These are phyloP conservation scores for Ciconia stormi DNA, from an alignment of 2,113 vertebrate species.

Conservation along the genomic window DNA sequence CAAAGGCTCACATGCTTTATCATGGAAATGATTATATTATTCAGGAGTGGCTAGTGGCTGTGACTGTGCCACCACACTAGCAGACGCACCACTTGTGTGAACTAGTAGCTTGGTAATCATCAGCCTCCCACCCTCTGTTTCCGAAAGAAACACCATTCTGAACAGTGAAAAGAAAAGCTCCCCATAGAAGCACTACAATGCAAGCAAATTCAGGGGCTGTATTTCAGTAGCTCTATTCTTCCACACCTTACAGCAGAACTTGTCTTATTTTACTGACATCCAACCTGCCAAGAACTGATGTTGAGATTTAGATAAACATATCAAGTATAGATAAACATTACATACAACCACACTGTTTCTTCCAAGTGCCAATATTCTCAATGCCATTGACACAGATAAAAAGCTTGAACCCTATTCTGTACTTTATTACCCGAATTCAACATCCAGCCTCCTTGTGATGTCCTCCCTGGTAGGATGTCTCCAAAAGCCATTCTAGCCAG, in stretches of 20 bases:
- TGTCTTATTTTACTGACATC: not conserved
- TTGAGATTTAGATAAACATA: not conserved
- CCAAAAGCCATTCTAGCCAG: not conserved
- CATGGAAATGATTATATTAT: not conserved
- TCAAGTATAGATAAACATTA: not conserved
- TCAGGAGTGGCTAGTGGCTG: not conserved
- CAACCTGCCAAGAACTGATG: not conserved
- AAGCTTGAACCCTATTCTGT: not conserved
- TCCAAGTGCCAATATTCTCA: not conserved
- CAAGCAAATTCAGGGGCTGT: not conserved
- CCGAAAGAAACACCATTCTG: not conserved
- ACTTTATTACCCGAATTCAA: not conserved
- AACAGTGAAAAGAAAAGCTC: not conserved
- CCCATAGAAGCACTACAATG: not conserved
- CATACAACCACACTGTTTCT: not conserved
- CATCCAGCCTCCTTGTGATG: not conserved
- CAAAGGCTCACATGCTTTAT: not conserved
- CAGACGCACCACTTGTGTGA: not conserved
- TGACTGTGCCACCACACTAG: not conserved
- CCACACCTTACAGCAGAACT: not conserved
- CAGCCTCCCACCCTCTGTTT: not conserved
- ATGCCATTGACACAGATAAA: not conserved
- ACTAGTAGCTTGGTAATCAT: not conserved
- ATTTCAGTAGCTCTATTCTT: not conserved
- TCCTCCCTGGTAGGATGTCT: not conserved